Conservation (phyloP, 2,888 invertebrate genomes). For the Drosophila dives region DNA sequence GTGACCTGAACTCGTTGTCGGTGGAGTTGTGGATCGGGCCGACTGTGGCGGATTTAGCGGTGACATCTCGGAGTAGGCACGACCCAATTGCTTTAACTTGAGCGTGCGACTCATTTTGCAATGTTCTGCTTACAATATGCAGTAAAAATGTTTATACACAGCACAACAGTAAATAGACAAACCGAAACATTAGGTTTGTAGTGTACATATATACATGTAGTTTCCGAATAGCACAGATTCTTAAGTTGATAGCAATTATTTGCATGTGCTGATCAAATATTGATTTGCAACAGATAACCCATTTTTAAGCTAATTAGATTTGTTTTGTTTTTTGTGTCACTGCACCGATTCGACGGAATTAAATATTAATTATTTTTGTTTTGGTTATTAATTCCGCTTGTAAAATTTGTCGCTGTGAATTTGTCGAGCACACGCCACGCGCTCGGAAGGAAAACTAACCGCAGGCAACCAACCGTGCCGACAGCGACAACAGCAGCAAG, state of each 20-base stretch:
- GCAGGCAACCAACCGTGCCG: slow-evolving; percentile 35
- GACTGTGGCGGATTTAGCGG: slow-evolving; percentile 81
- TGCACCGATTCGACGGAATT: slow-evolving; percentile 24
- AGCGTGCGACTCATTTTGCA: slow-evolving; percentile 73
- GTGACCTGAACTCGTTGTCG: slow-evolving; percentile 55
- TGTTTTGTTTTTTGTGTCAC: slow-evolving; percentile 5
- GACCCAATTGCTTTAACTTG: slow-evolving; percentile 78
- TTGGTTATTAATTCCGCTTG: slow-evolving; percentile 20
- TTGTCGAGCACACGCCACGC: slow-evolving; percentile 67
- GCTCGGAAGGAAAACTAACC: slow-evolving; percentile 64
- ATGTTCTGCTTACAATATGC: neutral
- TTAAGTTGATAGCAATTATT: slow-evolving; percentile 31
- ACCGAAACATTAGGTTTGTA: slow-evolving; percentile 4
- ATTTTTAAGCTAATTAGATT: slow-evolving; percentile 32
- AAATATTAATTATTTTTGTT: slow-evolving; percentile 6
- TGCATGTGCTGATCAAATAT: slow-evolving; percentile 42
- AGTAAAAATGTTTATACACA: slow-evolving; percentile 4
- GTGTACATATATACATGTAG: neutral
- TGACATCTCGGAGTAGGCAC: slow-evolving; percentile 84
- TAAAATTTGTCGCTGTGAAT: slow-evolving; percentile 10
- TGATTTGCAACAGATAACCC: slow-evolving; percentile 35
- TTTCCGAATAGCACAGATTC: slow-evolving; percentile 27
- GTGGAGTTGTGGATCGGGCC: slow-evolving; percentile 38
- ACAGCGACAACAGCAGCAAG: slow-evolving; percentile 32
- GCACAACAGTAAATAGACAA: slow-evolving; percentile 25